Base-by-base conservation (phyloP, 2,888 invertebrate genomes). In the Empis stercorea region DNA sequence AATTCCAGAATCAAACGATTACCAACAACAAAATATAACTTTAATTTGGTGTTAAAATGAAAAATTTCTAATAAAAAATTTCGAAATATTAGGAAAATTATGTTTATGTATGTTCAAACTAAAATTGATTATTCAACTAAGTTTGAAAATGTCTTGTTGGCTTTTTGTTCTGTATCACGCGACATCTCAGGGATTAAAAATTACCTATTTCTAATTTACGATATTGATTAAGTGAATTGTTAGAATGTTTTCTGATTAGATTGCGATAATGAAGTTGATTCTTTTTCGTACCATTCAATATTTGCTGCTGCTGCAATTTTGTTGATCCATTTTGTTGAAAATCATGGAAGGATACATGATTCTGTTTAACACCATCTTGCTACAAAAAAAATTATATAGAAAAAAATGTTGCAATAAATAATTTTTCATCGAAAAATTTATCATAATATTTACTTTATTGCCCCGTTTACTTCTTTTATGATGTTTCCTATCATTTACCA, bases 271-370 rank as follows among this genome's bases (percentile, higher is more conserved):
- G 76, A 76, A 61, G 56, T 64, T 72, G 76, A 73, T 73, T 75
- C 73, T 76, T 76, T 76, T 74, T 76, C 79, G 78, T 79, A 87
- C 88, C 88, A 77, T 87, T 84, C 68, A 86, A 81, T 73, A 88
- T 61, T 55, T 66, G 23, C 23, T 27, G 20, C 5, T 20, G 82
- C 70, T 85, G 84, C n/a, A n/a, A n/a, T 74, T 88, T 88, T 51
- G 85, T 84, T 62, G 85, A 81, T 66, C 87, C 88, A 62, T 88
- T 88, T 73, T 87, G 87, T 71, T 87, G 86, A 70, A 88, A 86
- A 73, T 87, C 87, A 43, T 87, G 87, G 73, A 88, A 88, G 68
- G 86, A 86, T 58, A 88, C 88, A 72, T 87, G 87, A 69, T 87
- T 87, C 61, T 80, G 79, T 74, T 70, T 70, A 14, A 87, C 87